phyloP scores from a whole-genome alignment of 2,888 invertebrate genomes.

The Polymixis lichenea region DNA sequence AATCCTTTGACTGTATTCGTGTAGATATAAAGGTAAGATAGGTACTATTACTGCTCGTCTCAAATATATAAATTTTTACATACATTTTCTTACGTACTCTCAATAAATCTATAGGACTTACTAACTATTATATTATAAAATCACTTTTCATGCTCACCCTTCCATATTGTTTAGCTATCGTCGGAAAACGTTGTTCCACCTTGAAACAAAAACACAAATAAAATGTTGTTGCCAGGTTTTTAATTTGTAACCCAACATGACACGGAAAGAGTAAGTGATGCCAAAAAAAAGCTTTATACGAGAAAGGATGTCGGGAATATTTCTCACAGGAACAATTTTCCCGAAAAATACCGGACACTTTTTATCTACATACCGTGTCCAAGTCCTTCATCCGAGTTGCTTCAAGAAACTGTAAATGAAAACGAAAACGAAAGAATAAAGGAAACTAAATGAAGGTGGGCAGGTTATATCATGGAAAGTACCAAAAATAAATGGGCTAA shows the following conservation, averaged over 20 bases:
- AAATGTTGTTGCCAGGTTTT: not conserved
- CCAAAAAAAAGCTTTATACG: not conserved
- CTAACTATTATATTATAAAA: not conserved
- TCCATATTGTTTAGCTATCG: constrained; percentile 7
- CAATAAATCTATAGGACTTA: too few relatives aligned
- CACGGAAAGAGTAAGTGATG: not conserved
- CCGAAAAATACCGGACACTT: too few relatives aligned
- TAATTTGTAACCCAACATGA: too few relatives aligned
- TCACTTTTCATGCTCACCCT: not conserved
- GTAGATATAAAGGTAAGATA: not conserved
- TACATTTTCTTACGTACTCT: not conserved
- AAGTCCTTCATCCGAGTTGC: constrained; percentile 2
- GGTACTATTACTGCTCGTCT: not conserved
- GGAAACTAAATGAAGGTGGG: not conserved
- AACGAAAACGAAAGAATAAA: too few relatives aligned
- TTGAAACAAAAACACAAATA: not conserved
- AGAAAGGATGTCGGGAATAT: not conserved
- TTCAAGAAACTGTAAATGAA: constrained; percentile 23
- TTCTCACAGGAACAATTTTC: too few relatives aligned
- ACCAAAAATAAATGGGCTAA: not conserved
- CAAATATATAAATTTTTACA: not conserved
- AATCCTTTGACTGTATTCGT: not conserved
- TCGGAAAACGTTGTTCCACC: constrained; percentile 13
- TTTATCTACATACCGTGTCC: not conserved
- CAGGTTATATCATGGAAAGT: not conserved